A percentile compares a stretch with the other conserved stretches of the same genome.
These are phyloP conservation scores for Hypotaenidia philippensis DNA, from an alignment of 2,797 vertebrate genomes.

Conservation along the genomic window DNA sequence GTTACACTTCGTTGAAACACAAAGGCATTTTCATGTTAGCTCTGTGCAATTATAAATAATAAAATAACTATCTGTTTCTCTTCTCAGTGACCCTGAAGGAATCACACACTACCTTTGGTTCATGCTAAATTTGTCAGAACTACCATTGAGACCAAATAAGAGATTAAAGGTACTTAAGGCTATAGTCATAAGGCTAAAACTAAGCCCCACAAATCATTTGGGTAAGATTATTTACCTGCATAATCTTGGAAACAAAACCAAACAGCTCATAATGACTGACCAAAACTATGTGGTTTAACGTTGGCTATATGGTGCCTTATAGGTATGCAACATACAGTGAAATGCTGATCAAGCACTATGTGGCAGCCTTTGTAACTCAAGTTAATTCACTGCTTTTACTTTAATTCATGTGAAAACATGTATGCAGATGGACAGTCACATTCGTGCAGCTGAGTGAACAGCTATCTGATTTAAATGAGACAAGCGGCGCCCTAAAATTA, in stretches of 20 bases:
- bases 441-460: not conserved
- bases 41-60: not conserved
- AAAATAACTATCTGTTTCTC: not conserved
- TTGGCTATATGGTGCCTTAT: not conserved
- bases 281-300: not conserved
- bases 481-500: not conserved
- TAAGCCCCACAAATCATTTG: not conserved
- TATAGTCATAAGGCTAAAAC: not conserved
- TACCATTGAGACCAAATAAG: not conserved
- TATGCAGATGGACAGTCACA: not conserved
- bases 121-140: not conserved
- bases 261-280: not conserved
- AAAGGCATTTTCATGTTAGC: not conserved
- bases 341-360: not conserved
- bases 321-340: not conserved
- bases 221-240: not conserved
- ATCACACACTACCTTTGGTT: not conserved
- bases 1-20: not conserved
- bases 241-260: not conserved
- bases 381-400: not conserved
- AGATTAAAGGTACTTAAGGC: not conserved
- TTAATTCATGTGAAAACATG: not conserved
- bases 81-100: not conserved
- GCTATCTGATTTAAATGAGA: not conserved
- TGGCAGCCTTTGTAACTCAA: not conserved